A percentile compares a stretch with the other conserved stretches of the same genome.
Evolutionary conservation across 2,113 vertebrate species (phyloP).

Genomic region (Micromys minutus): DNA sequence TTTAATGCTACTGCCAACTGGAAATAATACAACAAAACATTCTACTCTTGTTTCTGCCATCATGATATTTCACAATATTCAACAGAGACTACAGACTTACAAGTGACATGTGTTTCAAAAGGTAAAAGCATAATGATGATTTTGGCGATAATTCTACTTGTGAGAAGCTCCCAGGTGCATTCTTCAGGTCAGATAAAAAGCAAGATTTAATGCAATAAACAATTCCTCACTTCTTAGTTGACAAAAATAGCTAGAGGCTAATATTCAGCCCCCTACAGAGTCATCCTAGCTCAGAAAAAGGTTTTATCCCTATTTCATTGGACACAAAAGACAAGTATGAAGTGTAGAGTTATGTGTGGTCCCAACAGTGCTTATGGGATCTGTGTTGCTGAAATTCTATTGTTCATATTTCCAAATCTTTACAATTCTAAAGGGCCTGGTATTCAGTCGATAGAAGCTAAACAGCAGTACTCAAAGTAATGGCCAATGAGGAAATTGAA

Average conservation of each 20-base stretch:
- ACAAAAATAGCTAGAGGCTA: rapidly evolving
- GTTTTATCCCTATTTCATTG: rapidly evolving
- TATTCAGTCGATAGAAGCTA: neutral
- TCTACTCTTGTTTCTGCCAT: too few species aligned
- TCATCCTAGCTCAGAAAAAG: too few species aligned
- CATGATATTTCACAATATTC: neutral
- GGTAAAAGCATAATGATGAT: neutral
- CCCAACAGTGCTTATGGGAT: too few species aligned
- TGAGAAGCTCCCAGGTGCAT: neutral
- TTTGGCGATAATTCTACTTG: rapidly evolving
- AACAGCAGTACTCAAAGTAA: neutral
- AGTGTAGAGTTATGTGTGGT: rapidly evolving
- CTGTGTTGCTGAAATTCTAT: neutral
- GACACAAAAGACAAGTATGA: neutral
- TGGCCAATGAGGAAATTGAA: neutral
- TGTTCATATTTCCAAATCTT: neutral
- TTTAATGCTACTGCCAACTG: neutral
- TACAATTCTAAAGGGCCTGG: rapidly evolving
- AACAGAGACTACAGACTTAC: neutral
- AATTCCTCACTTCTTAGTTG: neutral
- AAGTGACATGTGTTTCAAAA: neutral
- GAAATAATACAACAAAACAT: neutral
- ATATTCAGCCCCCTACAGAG: rapidly evolving
- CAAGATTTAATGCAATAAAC: neutral
- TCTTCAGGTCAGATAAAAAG: neutral